phyloP scores from a whole-genome alignment of 2,888 invertebrate species.

The Coecobrya sp. region DNA sequence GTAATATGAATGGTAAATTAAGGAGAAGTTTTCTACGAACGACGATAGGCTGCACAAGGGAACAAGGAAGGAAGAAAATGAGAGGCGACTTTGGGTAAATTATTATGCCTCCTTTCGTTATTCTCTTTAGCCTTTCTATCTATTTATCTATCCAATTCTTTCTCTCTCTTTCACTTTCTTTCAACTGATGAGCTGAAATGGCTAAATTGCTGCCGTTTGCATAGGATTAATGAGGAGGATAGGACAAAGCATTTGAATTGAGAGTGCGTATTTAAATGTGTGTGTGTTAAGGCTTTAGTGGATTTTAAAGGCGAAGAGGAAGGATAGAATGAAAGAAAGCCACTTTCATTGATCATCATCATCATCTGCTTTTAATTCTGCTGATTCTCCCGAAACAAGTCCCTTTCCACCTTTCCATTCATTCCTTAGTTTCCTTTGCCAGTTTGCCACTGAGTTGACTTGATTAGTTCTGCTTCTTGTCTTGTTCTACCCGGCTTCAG shows the following conservation, averaged over 20 bases:
- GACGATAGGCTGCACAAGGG: neutral
- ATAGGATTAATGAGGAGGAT: slow-evolving; percentile 73
- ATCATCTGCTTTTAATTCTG: slow-evolving; percentile 42
- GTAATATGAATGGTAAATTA: slow-evolving; percentile 67
- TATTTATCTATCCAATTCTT: neutral
- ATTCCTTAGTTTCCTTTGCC: slow-evolving; percentile 21
- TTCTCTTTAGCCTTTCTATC: slow-evolving; percentile 5
- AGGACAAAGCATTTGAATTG: slow-evolving; percentile 11
- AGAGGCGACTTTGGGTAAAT: slow-evolving; percentile 70
- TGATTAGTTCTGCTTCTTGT: neutral
- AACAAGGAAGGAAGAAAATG: slow-evolving; percentile 54
- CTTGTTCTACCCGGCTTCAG: neutral
- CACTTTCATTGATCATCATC: slow-evolving; percentile 23
- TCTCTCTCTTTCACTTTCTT: slow-evolving; percentile 43
- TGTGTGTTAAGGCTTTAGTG: neutral
- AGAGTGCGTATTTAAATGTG: neutral
- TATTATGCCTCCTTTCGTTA: slow-evolving; percentile 53
- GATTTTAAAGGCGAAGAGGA: neutral
- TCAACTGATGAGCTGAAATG: slow-evolving; percentile 75
- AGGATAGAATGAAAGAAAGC: neutral
- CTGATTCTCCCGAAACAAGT: neutral
- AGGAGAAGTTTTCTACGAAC: slow-evolving; percentile 12
- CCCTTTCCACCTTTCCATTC: slow-evolving; percentile 15
- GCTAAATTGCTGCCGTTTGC: slow-evolving; percentile 76
- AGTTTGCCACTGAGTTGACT: neutral